Conservation (phyloP, 2,113 vertebrate genomes). For the Corynorhinus townsendii region DNA sequence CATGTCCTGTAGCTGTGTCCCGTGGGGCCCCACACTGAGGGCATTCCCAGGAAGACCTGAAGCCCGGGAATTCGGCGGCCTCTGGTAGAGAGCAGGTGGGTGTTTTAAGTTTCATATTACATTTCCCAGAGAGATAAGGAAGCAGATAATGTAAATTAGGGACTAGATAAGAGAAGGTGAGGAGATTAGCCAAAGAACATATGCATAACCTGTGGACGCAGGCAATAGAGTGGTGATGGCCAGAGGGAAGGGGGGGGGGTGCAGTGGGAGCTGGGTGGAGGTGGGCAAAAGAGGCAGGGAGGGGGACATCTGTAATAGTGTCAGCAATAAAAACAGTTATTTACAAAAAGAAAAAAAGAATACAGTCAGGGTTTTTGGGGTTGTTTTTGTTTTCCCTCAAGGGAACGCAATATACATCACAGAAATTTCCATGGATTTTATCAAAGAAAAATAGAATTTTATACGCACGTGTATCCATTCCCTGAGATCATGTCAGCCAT, state of each 20-base stretch:
- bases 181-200: neutral
- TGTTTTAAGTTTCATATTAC: neutral
- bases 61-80: neutral
- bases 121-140: neutral
- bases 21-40: accelerated
- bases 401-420: neutral
- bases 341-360: neutral
- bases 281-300: neutral
- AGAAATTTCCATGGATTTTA: neutral
- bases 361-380: neutral
- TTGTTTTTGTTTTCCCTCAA: neutral
- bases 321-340: neutral
- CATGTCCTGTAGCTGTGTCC: neutral
- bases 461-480: conserved; percentile 89
- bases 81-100: neutral
- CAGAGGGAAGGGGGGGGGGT: too few relatives aligned
- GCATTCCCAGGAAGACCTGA: neutral
- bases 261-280: neutral
- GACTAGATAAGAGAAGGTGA: neutral
- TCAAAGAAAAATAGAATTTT: neutral
- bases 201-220: neutral
- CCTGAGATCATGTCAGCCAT: conserved; percentile 90
- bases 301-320: neutral
- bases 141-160: neutral
- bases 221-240: neutral